phyloP scores from a whole-genome alignment of 2,888 invertebrate genomes.

The Cyclophora albipunctata region DNA sequence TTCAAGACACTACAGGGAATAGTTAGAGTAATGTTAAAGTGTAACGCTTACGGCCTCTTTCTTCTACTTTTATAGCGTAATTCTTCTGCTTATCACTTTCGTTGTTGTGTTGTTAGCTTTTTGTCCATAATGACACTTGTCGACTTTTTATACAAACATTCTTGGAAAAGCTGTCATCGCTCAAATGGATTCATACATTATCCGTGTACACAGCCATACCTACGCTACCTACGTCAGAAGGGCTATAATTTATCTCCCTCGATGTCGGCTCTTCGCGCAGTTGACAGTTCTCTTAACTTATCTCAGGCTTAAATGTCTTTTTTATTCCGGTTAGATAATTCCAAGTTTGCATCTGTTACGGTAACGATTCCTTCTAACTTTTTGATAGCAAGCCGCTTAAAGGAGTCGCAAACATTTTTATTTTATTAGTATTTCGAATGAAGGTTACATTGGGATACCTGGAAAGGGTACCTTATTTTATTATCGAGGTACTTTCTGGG shows the following conservation, averaged over 20 bases:
- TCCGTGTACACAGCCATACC: slow-evolving; percentile 3
- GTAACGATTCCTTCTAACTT: slow-evolving; percentile 8
- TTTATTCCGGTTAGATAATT: slow-evolving; percentile 23
- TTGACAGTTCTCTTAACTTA: slow-evolving; percentile 38
- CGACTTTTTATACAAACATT: too few relatives aligned
- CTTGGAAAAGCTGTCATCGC: slow-evolving; percentile 17
- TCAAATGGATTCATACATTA: slow-evolving; percentile 18
- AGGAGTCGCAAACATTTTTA: slow-evolving; percentile 3
- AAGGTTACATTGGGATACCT: slow-evolving; percentile 18
- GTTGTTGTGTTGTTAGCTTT: too few relatives aligned
- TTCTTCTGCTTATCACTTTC: too few relatives aligned
- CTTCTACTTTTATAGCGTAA: too few relatives aligned
- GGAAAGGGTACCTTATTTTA: slow-evolving; percentile 18
- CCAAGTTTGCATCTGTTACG: slow-evolving; percentile 19
- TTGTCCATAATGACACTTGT: too few relatives aligned
- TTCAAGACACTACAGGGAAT: too few relatives aligned
- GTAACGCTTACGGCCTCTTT: too few relatives aligned
- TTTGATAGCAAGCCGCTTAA: slow-evolving; percentile 7
- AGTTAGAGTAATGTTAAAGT: too few relatives aligned
- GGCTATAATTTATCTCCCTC: slow-evolving; percentile 39
- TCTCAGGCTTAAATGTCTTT: slow-evolving; percentile 25
- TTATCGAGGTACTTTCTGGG: too few relatives aligned
- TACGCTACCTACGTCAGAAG: neutral
- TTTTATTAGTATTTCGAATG: neutral
- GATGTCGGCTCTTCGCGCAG: slow-evolving; percentile 22